These are phyloP conservation scores for Vimba vimba DNA, from an alignment of 2,113 vertebrate species.

Conservation along the genomic window DNA sequence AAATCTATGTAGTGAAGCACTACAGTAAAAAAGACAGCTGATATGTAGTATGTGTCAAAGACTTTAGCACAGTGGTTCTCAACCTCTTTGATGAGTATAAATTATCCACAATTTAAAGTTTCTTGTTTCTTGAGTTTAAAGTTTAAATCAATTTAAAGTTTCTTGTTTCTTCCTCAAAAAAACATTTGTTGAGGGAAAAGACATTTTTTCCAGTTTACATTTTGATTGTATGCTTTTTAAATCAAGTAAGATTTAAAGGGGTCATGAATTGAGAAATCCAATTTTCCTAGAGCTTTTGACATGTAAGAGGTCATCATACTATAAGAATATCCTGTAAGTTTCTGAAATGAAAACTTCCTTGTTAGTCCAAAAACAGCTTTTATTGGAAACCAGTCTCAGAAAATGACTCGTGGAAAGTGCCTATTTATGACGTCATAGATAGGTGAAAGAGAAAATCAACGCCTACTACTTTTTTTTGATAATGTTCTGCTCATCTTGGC, in stretches of 20 bases:
- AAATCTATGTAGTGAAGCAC: neutral
- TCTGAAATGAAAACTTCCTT: too few relatives aligned
- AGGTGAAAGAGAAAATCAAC: too few relatives aligned
- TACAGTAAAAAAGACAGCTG: neutral
- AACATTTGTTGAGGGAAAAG: neutral
- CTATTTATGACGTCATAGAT: too few relatives aligned
- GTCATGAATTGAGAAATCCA: too few relatives aligned
- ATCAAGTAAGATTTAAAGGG: neutral
- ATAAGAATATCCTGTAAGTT: too few relatives aligned
- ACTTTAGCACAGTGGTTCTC: conserved; percentile 10
- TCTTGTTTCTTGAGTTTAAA: neutral
- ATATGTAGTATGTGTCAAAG: neutral
- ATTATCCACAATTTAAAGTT: neutral
- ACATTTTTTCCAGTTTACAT: neutral
- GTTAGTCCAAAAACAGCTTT: too few relatives aligned
- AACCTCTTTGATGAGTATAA: neutral
- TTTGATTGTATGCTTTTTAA: neutral
- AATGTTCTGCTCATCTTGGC: too few relatives aligned
- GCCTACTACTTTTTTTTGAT: too few relatives aligned
- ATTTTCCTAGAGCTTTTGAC: too few relatives aligned
- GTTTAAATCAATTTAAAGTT: neutral
- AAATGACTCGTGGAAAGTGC: too few relatives aligned
- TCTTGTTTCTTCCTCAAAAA: neutral
- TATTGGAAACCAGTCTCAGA: too few relatives aligned
- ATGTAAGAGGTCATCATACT: too few relatives aligned